phyloP scores from a whole-genome alignment of 2,888 invertebrate species.

The Melinopterus prodromus region DNA sequence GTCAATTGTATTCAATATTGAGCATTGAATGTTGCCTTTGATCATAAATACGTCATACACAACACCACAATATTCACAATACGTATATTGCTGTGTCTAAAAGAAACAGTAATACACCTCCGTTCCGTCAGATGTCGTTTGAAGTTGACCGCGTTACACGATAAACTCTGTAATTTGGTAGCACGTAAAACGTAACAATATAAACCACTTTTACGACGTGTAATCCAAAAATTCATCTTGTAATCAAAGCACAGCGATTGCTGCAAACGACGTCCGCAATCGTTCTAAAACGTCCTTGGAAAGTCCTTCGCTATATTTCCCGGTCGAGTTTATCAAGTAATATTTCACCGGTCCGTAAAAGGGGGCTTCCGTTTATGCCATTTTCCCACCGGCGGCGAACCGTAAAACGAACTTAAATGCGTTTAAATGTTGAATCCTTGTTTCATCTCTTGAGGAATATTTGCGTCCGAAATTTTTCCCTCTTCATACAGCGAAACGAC shows the following conservation, averaged over 20 bases:
- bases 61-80: no score
- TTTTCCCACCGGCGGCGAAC: background rate
- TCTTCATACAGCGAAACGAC: background rate
- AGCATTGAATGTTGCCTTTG: no score
- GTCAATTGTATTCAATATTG: no score
- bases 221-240: background rate
- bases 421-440: background rate
- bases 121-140: background rate
- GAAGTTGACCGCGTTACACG: background rate
- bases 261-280: background rate
- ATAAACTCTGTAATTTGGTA: background rate
- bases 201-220: background rate
- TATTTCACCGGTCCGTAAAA: background rate
- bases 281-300: background rate
- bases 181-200: background rate
- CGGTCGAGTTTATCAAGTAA: background rate
- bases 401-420: background rate
- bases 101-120: no score
- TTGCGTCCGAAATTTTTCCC: slow-evolving; percentile 4
- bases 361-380: background rate
- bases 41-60: no score
- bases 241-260: background rate
- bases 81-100: no score
- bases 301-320: background rate
- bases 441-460: background rate